Evolutionary conservation across 2,888 invertebrate genomes (phyloP).

Genomic region (Leucania comma): DNA sequence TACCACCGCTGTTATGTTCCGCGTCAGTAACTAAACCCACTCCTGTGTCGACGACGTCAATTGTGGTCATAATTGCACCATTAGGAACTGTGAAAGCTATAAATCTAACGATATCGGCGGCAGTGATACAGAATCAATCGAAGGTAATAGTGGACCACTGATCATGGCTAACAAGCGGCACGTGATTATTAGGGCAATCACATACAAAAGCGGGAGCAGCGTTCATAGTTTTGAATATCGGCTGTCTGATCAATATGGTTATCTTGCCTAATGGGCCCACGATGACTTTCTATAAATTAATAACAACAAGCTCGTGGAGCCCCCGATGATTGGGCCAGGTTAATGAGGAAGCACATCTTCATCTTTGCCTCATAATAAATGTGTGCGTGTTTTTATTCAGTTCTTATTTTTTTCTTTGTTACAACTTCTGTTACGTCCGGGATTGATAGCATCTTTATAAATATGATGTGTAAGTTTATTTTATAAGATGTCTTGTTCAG

Average conservation of each 20-base stretch:
- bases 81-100: conserved; percentile 85
- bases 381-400: conserved; percentile 78
- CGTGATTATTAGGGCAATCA: conserved; percentile 88
- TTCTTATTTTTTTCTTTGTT: conserved; percentile 67
- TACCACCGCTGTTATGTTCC: conserved; percentile 50
- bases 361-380: conserved; percentile 78
- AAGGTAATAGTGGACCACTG: conserved; percentile 80
- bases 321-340: conserved; percentile 83
- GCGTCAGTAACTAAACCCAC: conserved; percentile 59
- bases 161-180: conserved; percentile 88
- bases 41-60: conserved; percentile 69
- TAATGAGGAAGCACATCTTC: conserved; percentile 88
- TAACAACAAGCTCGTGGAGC: conserved; percentile 84
- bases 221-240: conserved; percentile 77
- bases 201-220: conserved; percentile 80
- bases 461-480: conserved; percentile 46
- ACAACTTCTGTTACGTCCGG: conserved; percentile 74
- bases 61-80: conserved; percentile 81
- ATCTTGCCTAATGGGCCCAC: conserved; percentile 86
- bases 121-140: conserved; percentile 83
- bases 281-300: conserved; percentile 91
- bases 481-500: conserved; percentile 36
- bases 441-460: conserved; percentile 64
- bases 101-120: conserved; percentile 81
- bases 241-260: conserved; percentile 86